These are phyloP conservation scores for Stenichneumon culpator DNA, from an alignment of 2,888 invertebrate species.

Conservation along the genomic window DNA sequence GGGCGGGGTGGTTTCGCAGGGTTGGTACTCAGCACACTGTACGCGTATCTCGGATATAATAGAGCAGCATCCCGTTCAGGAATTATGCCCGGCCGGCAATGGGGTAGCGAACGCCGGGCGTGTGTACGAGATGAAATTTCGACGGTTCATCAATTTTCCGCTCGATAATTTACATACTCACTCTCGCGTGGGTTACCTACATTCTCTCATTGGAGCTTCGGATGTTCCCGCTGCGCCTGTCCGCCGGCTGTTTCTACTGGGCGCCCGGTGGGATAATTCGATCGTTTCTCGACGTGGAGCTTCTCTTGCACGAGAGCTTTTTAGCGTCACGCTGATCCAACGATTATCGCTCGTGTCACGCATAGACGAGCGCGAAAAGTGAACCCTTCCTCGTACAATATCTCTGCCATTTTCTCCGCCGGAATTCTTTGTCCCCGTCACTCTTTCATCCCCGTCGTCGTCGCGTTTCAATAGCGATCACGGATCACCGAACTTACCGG, in stretches of 20 bases:
- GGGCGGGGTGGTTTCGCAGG: too few species aligned
- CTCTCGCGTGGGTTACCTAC: not conserved
- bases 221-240: conserved; percentile 8
- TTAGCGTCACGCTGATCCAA: conserved; percentile 31
- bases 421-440: not conserved
- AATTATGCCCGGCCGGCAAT: conserved; percentile 1
- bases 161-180: conserved; percentile 46
- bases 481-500: conserved; percentile 51
- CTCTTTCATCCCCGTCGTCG: not conserved
- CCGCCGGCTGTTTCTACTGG: not conserved
- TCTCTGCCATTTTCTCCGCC: conserved; percentile 20
- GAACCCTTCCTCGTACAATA: conserved; percentile 1
- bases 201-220: conserved; percentile 6
- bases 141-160: conserved; percentile 59
- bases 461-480: conserved; percentile 49
- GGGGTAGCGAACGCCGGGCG: not conserved
- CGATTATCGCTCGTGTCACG: conserved; percentile 55
- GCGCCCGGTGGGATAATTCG: conserved; percentile 10
- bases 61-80: conserved; percentile 22
- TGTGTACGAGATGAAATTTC: conserved; percentile 40
- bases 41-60: conserved; percentile 2
- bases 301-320: conserved; percentile 16
- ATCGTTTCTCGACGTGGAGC: conserved; percentile 18
- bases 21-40: not conserved
- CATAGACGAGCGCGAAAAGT: conserved; percentile 46